Conservation (phyloP, 2,113 vertebrate species). For the Passer domesticus region DNA sequence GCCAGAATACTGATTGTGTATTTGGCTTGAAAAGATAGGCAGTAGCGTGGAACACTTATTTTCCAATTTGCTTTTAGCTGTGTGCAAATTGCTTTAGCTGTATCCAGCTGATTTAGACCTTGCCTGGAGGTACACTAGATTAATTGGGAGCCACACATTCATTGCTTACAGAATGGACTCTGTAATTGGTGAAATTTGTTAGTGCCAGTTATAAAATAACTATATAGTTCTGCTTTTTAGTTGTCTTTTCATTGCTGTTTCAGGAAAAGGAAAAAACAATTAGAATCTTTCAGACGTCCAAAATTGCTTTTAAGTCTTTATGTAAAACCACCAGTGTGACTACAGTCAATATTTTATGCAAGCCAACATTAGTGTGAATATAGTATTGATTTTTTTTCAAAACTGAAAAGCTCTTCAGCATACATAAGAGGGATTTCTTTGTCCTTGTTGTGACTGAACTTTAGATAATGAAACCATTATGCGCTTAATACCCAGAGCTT, state of each 20-base stretch:
- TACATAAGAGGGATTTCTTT: neutral
- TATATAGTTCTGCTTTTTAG: constrained; percentile 75
- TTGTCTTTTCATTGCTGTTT: constrained; percentile 71
- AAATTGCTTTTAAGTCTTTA: constrained; percentile 61
- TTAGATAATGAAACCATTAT: constrained; percentile 55
- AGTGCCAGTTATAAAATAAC: constrained; percentile 87
- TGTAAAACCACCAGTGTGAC: constrained; percentile 29
- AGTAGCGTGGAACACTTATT: constrained; percentile 82
- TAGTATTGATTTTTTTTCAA: constrained; percentile 58
- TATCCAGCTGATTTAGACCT: constrained; percentile 88
- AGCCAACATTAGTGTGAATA: constrained; percentile 53
- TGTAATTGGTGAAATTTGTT: constrained; percentile 86
- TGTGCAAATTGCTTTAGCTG: constrained; percentile 86
- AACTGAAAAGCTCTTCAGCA: constrained; percentile 44
- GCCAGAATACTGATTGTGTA: constrained; percentile 84
- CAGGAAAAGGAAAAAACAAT: constrained; percentile 58
- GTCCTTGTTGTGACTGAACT: constrained; percentile 35
- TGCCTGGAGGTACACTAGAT: constrained; percentile 85
- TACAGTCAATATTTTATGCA: constrained; percentile 66
- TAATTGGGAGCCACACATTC: constrained; percentile 84
- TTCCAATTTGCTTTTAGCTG: constrained; percentile 88
- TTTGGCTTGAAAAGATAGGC: constrained; percentile 83
- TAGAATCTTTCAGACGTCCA: constrained; percentile 58
- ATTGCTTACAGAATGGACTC: constrained; percentile 86
- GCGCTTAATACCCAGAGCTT: neutral